Percentiles rank a stretch among this genome's conserved stretches.
Evolutionary conservation across 2,113 vertebrate genomes (phyloP).

Genomic region (Mustelus asterias): DNA sequence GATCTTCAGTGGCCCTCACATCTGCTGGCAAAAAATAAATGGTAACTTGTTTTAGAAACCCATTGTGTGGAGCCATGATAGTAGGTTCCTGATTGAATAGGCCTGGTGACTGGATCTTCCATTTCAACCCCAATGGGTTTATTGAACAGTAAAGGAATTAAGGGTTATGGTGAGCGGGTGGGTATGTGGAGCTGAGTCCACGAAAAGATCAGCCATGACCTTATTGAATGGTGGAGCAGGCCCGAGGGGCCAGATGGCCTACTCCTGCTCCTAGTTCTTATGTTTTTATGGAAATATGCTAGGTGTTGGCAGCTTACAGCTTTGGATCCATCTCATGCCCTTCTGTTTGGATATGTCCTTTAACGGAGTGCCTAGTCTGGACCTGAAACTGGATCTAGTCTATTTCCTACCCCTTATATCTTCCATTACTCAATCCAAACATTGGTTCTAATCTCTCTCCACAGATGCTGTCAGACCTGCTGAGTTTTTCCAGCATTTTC

Average conservation of each 20-base stretch:
- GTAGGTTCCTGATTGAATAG: no score
- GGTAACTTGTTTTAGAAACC: not conserved
- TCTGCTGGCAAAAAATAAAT: not conserved
- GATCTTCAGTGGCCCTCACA: not conserved
- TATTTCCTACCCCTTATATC: not conserved
- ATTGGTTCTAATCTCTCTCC: no score
- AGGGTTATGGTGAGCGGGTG: no score
- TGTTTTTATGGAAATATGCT: not conserved
- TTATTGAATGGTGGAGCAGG: no score
- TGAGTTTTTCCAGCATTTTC: no score
- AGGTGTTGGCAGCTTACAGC: not conserved
- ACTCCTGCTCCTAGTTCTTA: no score
- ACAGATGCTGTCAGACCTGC: no score
- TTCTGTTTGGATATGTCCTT: not conserved
- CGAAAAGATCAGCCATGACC: no score
- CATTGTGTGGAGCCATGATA: not conserved
- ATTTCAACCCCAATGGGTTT: not conserved
- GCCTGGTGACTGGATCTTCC: not conserved
- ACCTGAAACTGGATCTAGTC: not conserved
- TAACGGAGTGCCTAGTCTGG: not conserved
- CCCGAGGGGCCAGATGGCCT: no score
- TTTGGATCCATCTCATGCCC: not conserved
- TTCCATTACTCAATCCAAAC: not conserved
- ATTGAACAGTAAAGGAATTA: not conserved
- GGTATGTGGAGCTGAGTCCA: no score